A percentile compares a stretch with the other conserved stretches of the same genome.
phyloP scores from a whole-genome alignment of 2,888 invertebrate species.

The Charanyca ferruginea region DNA sequence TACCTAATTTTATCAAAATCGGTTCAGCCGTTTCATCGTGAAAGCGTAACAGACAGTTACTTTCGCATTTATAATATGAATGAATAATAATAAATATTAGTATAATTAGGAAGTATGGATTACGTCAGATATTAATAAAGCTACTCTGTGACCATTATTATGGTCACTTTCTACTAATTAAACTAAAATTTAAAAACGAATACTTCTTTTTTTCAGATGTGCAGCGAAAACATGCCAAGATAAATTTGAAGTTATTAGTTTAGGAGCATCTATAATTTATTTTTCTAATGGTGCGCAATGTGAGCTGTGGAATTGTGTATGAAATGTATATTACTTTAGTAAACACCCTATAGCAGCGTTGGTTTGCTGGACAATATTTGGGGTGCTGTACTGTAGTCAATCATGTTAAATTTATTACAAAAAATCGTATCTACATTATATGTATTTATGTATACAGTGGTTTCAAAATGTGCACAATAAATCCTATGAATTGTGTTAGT shows the following conservation, averaged over 20 bases:
- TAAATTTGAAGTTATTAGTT: constrained; percentile 84
- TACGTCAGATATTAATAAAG: too few relatives aligned
- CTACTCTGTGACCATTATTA: too few relatives aligned
- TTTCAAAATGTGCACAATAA: constrained; percentile 84
- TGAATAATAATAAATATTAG: too few relatives aligned
- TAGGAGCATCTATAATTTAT: constrained; percentile 90
- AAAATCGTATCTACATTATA: constrained; percentile 79
- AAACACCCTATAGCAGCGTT: constrained; percentile 80
- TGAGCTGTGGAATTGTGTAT: constrained; percentile 90
- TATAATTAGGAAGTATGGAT: too few relatives aligned
- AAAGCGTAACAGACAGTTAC: too few relatives aligned
- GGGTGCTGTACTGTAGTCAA: constrained; percentile 88
- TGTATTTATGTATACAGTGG: constrained; percentile 74
- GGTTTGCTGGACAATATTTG: constrained; percentile 84
- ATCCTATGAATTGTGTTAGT: constrained; percentile 76
- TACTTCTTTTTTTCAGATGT: constrained; percentile 80
- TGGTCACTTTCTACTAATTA: too few relatives aligned
- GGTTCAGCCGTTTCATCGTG: too few relatives aligned
- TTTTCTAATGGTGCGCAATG: constrained; percentile 91
- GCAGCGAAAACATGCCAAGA: constrained; percentile 91
- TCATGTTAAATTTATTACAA: constrained; percentile 84
- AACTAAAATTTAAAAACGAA: too few relatives aligned
- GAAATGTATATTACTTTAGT: constrained; percentile 84
- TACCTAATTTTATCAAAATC: too few relatives aligned
- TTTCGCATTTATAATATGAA: too few relatives aligned